These are phyloP conservation scores for Argyresthia goedartella DNA, from an alignment of 2,888 invertebrate species.

Conservation along the genomic window DNA sequence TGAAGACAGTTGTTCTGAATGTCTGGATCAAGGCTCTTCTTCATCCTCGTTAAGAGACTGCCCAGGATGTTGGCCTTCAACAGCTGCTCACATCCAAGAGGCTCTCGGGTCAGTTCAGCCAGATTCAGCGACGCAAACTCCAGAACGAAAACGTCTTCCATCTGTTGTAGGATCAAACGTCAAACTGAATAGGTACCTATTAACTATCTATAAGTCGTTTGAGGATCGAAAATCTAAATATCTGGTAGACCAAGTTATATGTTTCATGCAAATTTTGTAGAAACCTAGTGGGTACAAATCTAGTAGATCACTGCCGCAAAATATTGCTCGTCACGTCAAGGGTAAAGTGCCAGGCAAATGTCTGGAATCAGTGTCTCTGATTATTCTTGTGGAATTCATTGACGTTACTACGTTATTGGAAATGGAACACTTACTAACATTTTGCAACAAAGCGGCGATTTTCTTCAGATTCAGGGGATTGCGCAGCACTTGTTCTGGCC, in stretches of 20 bases:
- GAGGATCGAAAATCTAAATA: too few relatives aligned
- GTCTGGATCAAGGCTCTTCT: conserved; percentile 66
- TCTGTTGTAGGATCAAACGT: conserved; percentile 20
- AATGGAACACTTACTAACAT: conserved; percentile 28
- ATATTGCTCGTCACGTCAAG: too few relatives aligned
- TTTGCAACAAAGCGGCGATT: conserved; percentile 45
- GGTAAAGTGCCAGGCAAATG: too few relatives aligned
- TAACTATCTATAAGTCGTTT: background rate
- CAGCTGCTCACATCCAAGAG: conserved; percentile 55
- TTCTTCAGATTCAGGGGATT: conserved; percentile 44
- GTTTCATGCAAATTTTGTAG: too few relatives aligned
- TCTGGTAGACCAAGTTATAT: too few relatives aligned
- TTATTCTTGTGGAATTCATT: too few relatives aligned
- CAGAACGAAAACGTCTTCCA: conserved; percentile 61
- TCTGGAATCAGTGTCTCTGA: too few relatives aligned
- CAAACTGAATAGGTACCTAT: background rate
- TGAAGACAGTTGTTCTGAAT: conserved; percentile 68
- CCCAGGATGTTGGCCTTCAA: conserved; percentile 51
- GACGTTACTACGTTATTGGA: background rate
- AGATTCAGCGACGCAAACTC: conserved; percentile 66
- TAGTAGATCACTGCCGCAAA: too few relatives aligned
- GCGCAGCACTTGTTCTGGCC: conserved; percentile 52
- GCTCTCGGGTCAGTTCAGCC: conserved; percentile 59
- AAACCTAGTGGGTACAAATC: too few relatives aligned
- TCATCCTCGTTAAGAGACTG: conserved; percentile 56